phyloP scores from a whole-genome alignment of 2,797 vertebrate species.

The Aeoliscus strigatus region DNA sequence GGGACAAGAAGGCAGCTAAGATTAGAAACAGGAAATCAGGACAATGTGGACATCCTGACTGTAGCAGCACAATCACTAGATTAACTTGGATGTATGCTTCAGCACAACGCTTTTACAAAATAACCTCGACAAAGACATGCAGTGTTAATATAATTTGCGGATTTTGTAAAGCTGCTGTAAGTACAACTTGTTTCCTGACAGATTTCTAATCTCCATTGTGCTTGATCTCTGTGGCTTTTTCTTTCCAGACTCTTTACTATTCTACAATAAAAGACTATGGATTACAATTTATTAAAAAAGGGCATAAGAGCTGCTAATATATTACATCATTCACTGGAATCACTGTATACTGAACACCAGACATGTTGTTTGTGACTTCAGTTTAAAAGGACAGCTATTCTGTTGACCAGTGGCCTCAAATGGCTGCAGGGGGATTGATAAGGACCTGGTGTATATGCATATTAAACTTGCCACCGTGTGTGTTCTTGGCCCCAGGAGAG shows the following conservation, averaged over 20 bases:
- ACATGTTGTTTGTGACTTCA: conserved; percentile 4
- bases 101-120: conserved; percentile 2
- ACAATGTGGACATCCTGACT: conserved; percentile 40
- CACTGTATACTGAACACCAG: no score
- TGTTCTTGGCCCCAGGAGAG: conserved; percentile 64
- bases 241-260: no score
- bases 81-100: conserved; percentile 16
- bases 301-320: no score
- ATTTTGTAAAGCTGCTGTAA: background rate
- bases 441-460: conserved; percentile 40
- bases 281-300: no score
- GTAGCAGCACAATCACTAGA: conserved; percentile 31
- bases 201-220: no score
- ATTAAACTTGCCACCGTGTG: conserved; percentile 43
- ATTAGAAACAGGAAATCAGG: conserved; percentile 65
- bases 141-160: background rate
- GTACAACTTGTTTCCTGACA: no score
- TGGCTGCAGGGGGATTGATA: conserved; percentile 43
- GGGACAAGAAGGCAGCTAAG: conserved; percentile 57
- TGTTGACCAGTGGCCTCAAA: conserved; percentile 21
- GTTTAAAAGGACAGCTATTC: conserved; percentile 2
- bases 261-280: no score
- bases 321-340: no score
- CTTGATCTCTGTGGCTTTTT: no score
- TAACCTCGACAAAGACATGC: background rate